These are phyloP conservation scores for Camponotus fellah DNA, from an alignment of 2,888 invertebrate species.

Conservation along the genomic window DNA sequence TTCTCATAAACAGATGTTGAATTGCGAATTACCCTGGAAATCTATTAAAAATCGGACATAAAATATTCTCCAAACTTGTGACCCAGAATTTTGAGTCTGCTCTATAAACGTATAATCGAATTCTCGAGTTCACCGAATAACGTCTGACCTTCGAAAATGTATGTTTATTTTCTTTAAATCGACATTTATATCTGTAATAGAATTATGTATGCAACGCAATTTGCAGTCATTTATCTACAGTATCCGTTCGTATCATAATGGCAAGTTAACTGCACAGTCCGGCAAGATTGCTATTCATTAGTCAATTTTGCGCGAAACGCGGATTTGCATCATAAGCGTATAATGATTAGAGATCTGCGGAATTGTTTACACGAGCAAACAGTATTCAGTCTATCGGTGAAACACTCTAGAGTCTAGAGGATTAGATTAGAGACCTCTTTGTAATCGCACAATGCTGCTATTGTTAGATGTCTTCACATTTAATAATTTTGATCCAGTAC, in stretches of 20 bases:
- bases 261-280: slow-evolving; percentile 24
- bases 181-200: neutral
- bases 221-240: slow-evolving; percentile 22
- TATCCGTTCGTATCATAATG: slow-evolving; percentile 44
- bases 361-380: slow-evolving; percentile 50
- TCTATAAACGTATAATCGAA: slow-evolving; percentile 1
- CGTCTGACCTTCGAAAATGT: neutral
- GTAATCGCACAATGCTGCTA: slow-evolving; percentile 59
- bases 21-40: slow-evolving; percentile 21
- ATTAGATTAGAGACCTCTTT: slow-evolving; percentile 65
- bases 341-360: slow-evolving; percentile 32
- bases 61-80: slow-evolving; percentile 28
- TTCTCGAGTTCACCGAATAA: slow-evolving; percentile 1
- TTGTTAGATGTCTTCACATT: slow-evolving; percentile 46
- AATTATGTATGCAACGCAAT: slow-evolving; percentile 5
- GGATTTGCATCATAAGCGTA: slow-evolving; percentile 40
- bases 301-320: slow-evolving; percentile 35
- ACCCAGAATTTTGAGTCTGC: neutral
- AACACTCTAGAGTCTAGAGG: slow-evolving; percentile 50
- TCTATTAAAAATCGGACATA: neutral
- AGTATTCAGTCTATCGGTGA: slow-evolving; percentile 65
- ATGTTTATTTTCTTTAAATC: neutral
- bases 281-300: slow-evolving; percentile 64
- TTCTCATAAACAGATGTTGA: slow-evolving; percentile 1
- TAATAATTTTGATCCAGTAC: slow-evolving; percentile 58